Conservation (phyloP, 2,113 vertebrate species). For the Edolisoma coerulescens region DNA sequence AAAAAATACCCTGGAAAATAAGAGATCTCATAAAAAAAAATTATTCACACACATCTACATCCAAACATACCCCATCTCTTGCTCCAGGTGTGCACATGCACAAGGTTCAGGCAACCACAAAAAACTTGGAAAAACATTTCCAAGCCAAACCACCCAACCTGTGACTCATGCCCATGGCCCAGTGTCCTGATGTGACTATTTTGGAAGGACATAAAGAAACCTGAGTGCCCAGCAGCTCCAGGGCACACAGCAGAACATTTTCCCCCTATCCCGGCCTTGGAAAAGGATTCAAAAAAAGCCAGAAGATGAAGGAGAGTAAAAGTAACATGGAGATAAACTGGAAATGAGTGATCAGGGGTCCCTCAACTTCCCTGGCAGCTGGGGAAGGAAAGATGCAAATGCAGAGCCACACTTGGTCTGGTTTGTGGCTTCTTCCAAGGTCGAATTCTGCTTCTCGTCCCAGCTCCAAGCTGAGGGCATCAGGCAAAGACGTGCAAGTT, state of each 20-base stretch:
- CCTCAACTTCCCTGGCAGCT: not conserved
- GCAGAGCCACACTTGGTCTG: not conserved
- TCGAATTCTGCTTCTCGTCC: not conserved
- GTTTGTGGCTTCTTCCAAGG: not conserved
- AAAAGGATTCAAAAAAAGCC: not conserved
- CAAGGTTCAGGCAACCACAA: not conserved
- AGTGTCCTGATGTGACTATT: not conserved
- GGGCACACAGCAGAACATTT: not conserved
- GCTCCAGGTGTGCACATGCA: not conserved
- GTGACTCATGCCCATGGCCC: not conserved
- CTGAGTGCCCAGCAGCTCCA: not conserved
- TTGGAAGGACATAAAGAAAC: not conserved
- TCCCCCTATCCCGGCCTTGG: fast-evolving
- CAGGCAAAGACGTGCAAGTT: not conserved
- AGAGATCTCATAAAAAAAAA: not conserved
- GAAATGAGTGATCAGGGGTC: not conserved
- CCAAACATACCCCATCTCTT: not conserved
- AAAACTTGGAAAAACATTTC: not conserved
- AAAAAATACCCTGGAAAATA: not conserved
- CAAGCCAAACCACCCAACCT: not conserved
- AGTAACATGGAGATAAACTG: not conserved
- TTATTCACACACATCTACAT: not conserved
- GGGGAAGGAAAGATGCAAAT: not conserved
- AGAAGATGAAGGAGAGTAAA: not conserved
- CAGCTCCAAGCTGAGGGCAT: not conserved